Base-by-base conservation (phyloP, 2,888 invertebrate species). In the Vanessa cardui region DNA sequence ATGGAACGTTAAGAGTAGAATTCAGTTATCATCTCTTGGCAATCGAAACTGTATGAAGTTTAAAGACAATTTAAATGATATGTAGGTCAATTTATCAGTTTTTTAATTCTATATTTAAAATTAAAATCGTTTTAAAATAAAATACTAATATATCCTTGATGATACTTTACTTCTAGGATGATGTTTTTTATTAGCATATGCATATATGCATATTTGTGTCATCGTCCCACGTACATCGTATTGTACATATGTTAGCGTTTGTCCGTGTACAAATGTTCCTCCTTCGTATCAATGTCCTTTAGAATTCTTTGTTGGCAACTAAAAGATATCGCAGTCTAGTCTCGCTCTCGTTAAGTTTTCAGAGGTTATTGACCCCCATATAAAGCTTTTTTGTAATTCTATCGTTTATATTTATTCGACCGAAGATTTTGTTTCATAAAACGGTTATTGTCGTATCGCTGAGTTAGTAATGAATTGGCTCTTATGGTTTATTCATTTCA, bases 221-320 rank as follows among this genome's bases (percentile, higher is more conserved):
- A 56, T 12, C 9, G 18, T 31, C n/a, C 56, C 18, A 39, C 56
- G 33, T 52, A 12, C 21, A 52, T 21, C 56, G 18, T 47, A 47
- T 47, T 58, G 49, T 16, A 60, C 52, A 33, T 62, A 21, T 62
- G 50, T 44, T 44, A 44, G 18, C 58, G 15, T 62, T 62, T 66
- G 47, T 66, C 54, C 18, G n/a, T 33, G 26, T 50, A 62, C 26
- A 62, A 62, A 62, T 58, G 47, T 59, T 33, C 20, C n/a, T 60
- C 21, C 54, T 60, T 58, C 56, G 66, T 66, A 66, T 66, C 66
- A 62, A 66, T 66, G 66, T 66, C 58, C 66, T 62, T 49, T 62
- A 58, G 20, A 64, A 58, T 64, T 64, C 65, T 68, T 68, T 61
- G 58, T 66, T 66, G 68, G 71, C 66, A 68, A 66, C 65, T 56